Conservation (phyloP, 2,797 vertebrate species). For the Oreochromis mossambicus region DNA sequence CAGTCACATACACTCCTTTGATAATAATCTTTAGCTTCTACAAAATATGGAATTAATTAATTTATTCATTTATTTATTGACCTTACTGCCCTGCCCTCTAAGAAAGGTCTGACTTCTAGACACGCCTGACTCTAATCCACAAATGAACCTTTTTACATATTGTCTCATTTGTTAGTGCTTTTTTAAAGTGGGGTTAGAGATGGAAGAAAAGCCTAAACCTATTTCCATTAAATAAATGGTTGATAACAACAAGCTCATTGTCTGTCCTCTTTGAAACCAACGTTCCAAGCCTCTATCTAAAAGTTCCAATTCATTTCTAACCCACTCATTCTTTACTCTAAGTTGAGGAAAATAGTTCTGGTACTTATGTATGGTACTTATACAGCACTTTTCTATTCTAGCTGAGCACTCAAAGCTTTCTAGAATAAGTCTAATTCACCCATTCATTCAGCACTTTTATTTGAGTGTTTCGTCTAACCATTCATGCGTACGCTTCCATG, state of each 20-base stretch:
- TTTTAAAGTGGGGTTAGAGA: background rate
- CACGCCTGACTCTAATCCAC: background rate
- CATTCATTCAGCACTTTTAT: background rate
- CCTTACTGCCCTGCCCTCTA: background rate
- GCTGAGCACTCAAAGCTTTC: background rate
- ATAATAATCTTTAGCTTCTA: background rate
- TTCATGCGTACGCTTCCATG: background rate
- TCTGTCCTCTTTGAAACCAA: background rate
- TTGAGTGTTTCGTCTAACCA: background rate
- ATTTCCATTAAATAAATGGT: background rate
- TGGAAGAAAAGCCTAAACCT: background rate
- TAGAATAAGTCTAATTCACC: background rate
- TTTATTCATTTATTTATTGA: fast-evolving
- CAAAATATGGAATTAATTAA: background rate
- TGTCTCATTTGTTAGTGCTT: background rate
- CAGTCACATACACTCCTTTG: background rate
- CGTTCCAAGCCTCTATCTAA: background rate
- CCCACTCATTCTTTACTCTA: background rate
- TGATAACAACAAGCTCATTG: background rate
- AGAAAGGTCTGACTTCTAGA: background rate
- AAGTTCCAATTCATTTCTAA: background rate
- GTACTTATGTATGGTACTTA: background rate
- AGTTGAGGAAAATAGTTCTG: background rate
- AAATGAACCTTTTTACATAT: background rate
- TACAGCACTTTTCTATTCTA: background rate